A percentile compares a stretch with the other conserved stretches of the same genome.
Conservation (phyloP, 2,797 vertebrate genomes). For the Florisuga fusca region DNA sequence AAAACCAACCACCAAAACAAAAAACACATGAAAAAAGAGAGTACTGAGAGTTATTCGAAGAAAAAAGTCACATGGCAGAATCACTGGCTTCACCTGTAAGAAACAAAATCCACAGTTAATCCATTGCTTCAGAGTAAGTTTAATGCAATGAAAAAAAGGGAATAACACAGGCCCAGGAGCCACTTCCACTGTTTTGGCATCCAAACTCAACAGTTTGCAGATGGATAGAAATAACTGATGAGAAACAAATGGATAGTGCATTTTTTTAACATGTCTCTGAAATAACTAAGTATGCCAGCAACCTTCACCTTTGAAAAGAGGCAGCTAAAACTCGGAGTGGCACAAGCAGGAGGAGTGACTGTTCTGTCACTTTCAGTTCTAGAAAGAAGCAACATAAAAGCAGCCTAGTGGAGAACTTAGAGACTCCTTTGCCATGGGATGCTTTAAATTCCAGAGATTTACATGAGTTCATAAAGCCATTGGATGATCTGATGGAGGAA, state of each 20-base stretch:
- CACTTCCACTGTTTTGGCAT: not conserved
- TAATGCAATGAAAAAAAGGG: not conserved
- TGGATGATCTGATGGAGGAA: not conserved
- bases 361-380: not conserved
- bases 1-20: too few relatives aligned
- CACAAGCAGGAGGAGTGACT: not conserved
- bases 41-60: not conserved
- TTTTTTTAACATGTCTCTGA: not conserved
- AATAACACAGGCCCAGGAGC: not conserved
- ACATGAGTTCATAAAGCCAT: not conserved
- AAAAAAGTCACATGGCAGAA: fast-evolving
- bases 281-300: not conserved
- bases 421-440: not conserved
- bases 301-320: not conserved
- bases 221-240: not conserved
- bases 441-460: not conserved
- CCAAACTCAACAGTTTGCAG: not conserved
- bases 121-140: not conserved
- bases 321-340: not conserved
- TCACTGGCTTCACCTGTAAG: not conserved
- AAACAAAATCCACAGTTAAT: not conserved
- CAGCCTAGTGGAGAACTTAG: not conserved
- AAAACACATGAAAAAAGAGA: not conserved
- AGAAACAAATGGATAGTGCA: not conserved
- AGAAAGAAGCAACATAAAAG: not conserved